Base-by-base conservation (phyloP, 2,113 vertebrate species). In the Mormoops blainvillei region DNA sequence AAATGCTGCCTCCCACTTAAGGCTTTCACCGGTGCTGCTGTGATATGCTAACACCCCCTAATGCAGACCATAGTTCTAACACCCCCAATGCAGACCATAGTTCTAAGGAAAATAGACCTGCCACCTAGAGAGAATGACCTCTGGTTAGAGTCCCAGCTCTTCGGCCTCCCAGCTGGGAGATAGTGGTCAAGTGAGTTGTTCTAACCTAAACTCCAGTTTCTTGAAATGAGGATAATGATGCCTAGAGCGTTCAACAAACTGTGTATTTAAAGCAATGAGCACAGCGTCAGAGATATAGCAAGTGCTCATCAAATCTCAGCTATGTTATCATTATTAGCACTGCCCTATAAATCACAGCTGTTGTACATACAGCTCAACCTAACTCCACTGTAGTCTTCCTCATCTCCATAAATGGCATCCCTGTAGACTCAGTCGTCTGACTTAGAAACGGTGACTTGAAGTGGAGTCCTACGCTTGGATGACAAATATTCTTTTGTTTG, bases 401-500 rank as follows among this genome's bases (percentile, higher is more conserved):
- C 31, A 9, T 61, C 68, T 67, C 52, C 56, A 22, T 70, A 83
- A 83, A 78, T 3, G 26, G 13, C 56, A 63, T 87, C 74, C 38
- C 58, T 6, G 24, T 4, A 80, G 87, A 38, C 45, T 81, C 67
- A 70, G 22, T n/a, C 63, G 24, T 91, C 50, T 94, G 96, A 94
- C 71, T 96, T 86, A 90, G 83, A 88, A 65, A 89, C 7, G 90
- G 43, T 36, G 38, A 65, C 4, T 71, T 38, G 33, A 73, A 38
- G 65, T 56, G 31, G 48, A 87, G 11, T 70, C 78, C 56, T 50
- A 63, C 48, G 43, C 18, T 92, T 84, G 70, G 41, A 76, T 81
- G n/a, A 81, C 70, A 92, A 71, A 92, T 61, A 89, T 33, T 70
- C n/a, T 61, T 90, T 89, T 86, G 63, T 93, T 92, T 97, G 74